Percentiles rank a stretch among this genome's conserved stretches.
These are phyloP conservation scores for Alligator mississippiensis DNA, from an alignment of 2,113 vertebrate genomes.

Conservation along the genomic window DNA sequence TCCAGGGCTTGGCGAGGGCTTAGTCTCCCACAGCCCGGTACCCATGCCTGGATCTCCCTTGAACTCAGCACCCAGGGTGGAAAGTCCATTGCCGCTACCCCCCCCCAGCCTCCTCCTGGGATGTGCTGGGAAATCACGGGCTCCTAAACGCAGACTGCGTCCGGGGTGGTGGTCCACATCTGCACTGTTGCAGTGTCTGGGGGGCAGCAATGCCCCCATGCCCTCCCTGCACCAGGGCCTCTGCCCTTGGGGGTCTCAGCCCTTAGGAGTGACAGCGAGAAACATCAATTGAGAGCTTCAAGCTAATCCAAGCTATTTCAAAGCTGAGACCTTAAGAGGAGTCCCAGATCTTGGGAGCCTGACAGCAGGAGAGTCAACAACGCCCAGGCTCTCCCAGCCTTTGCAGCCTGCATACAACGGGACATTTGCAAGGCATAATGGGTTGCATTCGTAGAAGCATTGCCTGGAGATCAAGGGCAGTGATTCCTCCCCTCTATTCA, in stretches of 20 bases:
- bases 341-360: neutral
- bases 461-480: too few species aligned
- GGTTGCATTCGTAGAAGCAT: too few species aligned
- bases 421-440: neutral
- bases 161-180: too few species aligned
- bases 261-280: neutral
- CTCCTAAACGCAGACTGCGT: neutral
- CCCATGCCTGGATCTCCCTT: neutral
- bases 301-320: neutral
- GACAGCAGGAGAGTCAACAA: neutral
- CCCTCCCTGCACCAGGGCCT: neutral
- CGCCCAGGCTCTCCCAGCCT: neutral
- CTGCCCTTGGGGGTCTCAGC: neutral
- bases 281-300: neutral
- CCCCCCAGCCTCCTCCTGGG: neutral
- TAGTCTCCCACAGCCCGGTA: neutral
- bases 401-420: neutral
- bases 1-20: neutral
- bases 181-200: neutral
- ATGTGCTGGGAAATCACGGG: neutral
- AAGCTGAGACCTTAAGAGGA: neutral
- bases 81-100: too few species aligned
- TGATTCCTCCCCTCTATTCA: too few species aligned
- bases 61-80: neutral
- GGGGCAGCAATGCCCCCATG: too few species aligned